These are phyloP conservation scores for Notamacropus eugenii DNA, from an alignment of 2,797 vertebrate genomes.

Conservation along the genomic window DNA sequence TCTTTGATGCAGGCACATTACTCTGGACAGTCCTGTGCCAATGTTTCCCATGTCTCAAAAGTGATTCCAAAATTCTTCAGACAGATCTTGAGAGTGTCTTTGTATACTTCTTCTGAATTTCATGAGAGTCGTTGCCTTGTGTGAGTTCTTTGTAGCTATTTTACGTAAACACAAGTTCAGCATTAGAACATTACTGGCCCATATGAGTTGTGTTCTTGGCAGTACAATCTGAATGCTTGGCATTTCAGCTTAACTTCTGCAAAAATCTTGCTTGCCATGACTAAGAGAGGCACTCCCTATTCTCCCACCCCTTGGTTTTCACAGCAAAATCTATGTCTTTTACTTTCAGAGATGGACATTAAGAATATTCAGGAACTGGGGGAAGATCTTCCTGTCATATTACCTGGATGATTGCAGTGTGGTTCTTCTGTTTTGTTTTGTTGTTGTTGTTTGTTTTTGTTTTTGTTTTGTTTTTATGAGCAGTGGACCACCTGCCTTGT, in stretches of 20 bases:
- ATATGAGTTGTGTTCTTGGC: neutral
- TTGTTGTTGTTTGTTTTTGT: too few relatives aligned
- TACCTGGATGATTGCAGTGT: neutral
- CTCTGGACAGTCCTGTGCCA: neutral
- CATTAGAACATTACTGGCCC: neutral
- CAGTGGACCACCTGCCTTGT: neutral
- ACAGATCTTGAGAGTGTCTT: neutral
- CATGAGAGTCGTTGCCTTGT: neutral
- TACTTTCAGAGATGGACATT: neutral
- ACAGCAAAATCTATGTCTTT: neutral
- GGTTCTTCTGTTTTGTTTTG: too few relatives aligned
- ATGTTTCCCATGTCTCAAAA: neutral
- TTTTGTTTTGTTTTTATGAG: neutral
- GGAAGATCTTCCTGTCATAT: neutral
- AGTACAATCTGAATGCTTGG: neutral
- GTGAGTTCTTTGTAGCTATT: neutral
- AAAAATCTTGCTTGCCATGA: too few relatives aligned
- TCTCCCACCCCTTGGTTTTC: neutral
- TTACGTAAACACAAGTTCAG: neutral
- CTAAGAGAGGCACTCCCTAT: too few relatives aligned
- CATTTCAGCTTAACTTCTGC: too few relatives aligned
- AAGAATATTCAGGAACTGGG: neutral
- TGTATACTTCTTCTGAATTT: neutral
- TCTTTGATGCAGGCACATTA: neutral
- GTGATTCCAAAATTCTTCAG: neutral